These are phyloP conservation scores for Digitonthophagus gazella DNA, from an alignment of 2,888 invertebrate genomes.

Conservation along the genomic window DNA sequence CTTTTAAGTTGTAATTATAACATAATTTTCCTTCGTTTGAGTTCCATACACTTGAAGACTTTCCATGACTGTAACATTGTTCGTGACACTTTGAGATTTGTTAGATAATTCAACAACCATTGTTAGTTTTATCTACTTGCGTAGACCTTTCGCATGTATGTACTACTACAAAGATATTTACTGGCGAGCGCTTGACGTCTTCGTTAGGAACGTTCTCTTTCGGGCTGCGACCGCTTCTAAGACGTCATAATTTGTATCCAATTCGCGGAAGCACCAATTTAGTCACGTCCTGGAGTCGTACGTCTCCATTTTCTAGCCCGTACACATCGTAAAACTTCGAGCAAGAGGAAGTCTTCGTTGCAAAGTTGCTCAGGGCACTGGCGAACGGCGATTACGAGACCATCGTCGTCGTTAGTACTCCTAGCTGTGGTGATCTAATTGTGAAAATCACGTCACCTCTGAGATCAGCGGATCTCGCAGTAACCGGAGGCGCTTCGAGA, in stretches of 20 bases:
- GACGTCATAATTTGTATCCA: neutral
- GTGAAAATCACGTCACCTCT: conserved; percentile 10
- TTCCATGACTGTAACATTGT: no score
- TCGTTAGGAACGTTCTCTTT: neutral
- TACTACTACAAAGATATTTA: neutral
- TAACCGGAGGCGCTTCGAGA: conserved; percentile 3
- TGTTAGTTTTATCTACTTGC: neutral
- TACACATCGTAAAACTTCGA: neutral
- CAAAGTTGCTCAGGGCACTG: neutral
- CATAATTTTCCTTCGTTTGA: neutral
- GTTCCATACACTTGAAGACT: no score
- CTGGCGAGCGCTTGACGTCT: neutral
- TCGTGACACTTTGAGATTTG: neutral
- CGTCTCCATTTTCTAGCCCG: neutral
- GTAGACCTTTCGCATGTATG: neutral
- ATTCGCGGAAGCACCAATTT: neutral
- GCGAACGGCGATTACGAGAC: conserved; percentile 1
- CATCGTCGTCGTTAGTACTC: conserved; percentile 15
- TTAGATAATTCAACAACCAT: neutral
- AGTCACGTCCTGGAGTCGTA: neutral
- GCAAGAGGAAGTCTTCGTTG: neutral
- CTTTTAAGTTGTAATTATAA: no score
- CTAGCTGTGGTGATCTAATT: conserved; percentile 3
- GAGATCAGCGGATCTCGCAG: conserved; percentile 5
- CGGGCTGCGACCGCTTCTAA: neutral